phyloP scores from a whole-genome alignment of 1,140 invertebrate genomes.

The Brachionus asplanchnoidis region DNA sequence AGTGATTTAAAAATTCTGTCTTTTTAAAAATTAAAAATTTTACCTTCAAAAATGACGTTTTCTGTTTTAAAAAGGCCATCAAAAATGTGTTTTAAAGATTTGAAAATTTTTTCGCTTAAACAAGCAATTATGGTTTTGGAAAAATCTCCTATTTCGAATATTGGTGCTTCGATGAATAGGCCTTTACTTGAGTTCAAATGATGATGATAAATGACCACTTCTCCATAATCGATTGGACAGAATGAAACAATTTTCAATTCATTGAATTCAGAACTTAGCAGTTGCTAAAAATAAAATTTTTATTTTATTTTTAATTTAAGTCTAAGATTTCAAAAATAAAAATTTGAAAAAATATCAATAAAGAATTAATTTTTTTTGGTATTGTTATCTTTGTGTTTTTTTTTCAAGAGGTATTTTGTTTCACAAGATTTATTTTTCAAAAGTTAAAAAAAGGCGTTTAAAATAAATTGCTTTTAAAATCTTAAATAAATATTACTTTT shows the following conservation, averaged over 20 bases:
- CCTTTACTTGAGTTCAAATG: neutral
- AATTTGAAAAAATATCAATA: too few species aligned
- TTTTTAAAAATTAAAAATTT: neutral
- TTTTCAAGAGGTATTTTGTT: neutral
- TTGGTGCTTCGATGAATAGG: neutral
- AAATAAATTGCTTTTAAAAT: neutral
- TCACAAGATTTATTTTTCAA: too few species aligned
- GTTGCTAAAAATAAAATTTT: constrained; percentile 9
- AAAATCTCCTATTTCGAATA: neutral
- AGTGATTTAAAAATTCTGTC: neutral
- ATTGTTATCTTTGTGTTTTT: neutral
- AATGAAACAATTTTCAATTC: neutral
- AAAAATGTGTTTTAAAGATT: neutral
- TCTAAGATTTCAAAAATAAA: too few species aligned
- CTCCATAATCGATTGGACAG: neutral
- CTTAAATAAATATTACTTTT: neutral
- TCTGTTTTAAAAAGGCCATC: neutral
- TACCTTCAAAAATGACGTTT: constrained; percentile 6
- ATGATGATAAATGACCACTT: constrained; percentile 22
- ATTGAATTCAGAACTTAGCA: neutral
- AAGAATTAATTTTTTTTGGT: too few species aligned
- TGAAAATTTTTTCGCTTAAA: neutral
- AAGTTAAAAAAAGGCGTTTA: neutral
- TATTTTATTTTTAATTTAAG: neutral
- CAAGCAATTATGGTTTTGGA: neutral